Conservation (phyloP, 37 sponge, comb jelly and placozoan genomes). For the Theonella swinhoei region DNA sequence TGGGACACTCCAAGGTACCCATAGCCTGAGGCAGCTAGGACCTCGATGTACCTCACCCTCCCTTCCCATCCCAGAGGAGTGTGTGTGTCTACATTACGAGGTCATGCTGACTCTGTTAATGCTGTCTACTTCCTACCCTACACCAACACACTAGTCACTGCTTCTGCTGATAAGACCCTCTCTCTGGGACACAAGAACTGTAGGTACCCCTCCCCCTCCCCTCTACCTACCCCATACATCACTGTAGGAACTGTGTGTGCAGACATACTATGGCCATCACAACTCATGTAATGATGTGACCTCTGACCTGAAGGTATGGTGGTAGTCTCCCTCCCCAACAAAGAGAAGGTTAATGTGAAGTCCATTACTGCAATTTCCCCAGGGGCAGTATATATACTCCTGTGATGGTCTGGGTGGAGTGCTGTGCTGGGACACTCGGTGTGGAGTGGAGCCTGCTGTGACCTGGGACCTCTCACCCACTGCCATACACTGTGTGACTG, state of each 20-base stretch:
- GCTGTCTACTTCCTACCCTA: slow-evolving; percentile 82
- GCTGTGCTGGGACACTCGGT: slow-evolving; percentile 80
- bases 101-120: slow-evolving; percentile 94
- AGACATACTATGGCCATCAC: slow-evolving; percentile 87
- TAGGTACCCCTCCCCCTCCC: slow-evolving; percentile 6
- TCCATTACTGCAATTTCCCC: background rate
- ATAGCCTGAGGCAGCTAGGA: no score
- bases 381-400: slow-evolving; percentile 63
- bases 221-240: no score
- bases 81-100: slow-evolving; percentile 83
- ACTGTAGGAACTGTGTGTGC: slow-evolving; percentile 87
- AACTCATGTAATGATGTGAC: slow-evolving; percentile 82
- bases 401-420: slow-evolving; percentile 79
- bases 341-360: no score
- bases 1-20: no score
- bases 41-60: no score
- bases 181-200: slow-evolving; percentile 95
- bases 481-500: slow-evolving; percentile 67
- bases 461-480: slow-evolving; percentile 77
- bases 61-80: slow-evolving; percentile 41
- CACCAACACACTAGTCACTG: slow-evolving; percentile 66
- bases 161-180: slow-evolving; percentile 96
- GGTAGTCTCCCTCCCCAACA: background rate
- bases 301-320: slow-evolving; percentile 59
- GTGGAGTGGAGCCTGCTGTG: background rate